Evolutionary conservation across 2,888 invertebrate genomes (phyloP).

Genomic region (Drosophila niveifrons): DNA sequence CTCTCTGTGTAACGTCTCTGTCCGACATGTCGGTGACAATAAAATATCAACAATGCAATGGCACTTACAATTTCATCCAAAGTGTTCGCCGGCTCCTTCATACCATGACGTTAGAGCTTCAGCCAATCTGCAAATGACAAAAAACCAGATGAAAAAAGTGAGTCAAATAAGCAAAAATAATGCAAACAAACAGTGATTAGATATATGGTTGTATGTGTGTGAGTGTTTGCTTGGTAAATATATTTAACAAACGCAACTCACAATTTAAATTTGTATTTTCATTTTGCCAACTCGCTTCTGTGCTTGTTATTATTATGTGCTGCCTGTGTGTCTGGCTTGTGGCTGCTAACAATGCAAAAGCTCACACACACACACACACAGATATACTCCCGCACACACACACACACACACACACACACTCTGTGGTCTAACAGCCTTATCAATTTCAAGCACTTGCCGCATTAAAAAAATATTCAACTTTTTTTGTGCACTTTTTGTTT

Average conservation of each 20-base stretch:
- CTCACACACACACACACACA: conserved; percentile 17
- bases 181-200: conserved; percentile 75
- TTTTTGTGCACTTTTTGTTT: conserved; percentile 45
- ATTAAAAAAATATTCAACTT: conserved; percentile 64
- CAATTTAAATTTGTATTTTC: conserved; percentile 68
- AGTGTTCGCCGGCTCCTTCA: conserved; percentile 94
- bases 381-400: conserved; percentile 15
- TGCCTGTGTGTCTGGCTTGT: conserved; percentile 43
- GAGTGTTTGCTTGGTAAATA: conserved; percentile 48
- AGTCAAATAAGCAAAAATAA: conserved; percentile 32
- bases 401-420: conserved; percentile 18
- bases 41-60: conserved; percentile 21
- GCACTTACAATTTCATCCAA: conserved; percentile 92
- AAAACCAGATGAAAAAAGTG: conserved; percentile 19
- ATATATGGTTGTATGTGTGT: conserved; percentile 34
- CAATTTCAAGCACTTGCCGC: conserved; percentile 76
- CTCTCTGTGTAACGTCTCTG: conserved; percentile 3
- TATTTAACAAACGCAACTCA: conserved; percentile 54
- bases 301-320: conserved; percentile 25
- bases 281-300: conserved; percentile 40
- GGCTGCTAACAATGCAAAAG: conserved; percentile 57
- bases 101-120: conserved; percentile 90
- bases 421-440: conserved; percentile 63
- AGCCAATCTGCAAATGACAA: conserved; percentile 87
- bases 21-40: conserved; percentile 14